Evolutionary conservation across 2,113 vertebrate species (phyloP), one percentile per base, ranked within the genome.

Genomic region (Macroglossus sobrinus): DNA sequence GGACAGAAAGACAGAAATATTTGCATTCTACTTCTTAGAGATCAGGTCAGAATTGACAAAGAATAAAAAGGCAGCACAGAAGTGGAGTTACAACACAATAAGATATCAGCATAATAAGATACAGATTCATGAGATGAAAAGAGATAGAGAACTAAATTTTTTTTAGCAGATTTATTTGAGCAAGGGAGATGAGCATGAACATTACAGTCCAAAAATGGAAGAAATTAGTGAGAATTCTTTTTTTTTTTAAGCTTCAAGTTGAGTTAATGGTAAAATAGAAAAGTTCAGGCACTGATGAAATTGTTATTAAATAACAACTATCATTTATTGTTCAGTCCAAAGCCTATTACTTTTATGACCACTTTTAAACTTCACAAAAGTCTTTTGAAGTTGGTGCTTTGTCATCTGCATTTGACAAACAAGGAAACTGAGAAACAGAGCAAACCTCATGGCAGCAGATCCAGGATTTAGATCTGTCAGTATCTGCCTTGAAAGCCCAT

Each of bases 1-100:
- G 85, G 92, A 88, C 66, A 89, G 81, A 96, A 93, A 94, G 91
- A 80, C 86, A 90, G 84, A 75, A 95, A 95, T 87, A 75, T 86
- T 81, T 89, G 59, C 74, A 61, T 63, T 96, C 89, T 61, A 61
- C 75, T 96, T 93, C 94, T 95, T 78, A 92, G 47, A 45, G 53
- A 90, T 80, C 53, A 45, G 81, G 45, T 82, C 50, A 84, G 71
- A 87, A 91, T 13, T 89, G 82, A 89, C 93, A 84, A 79, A 88
- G 75, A 89, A 81, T 64, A 84, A 86, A 95, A 93, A 82, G n/a
- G 64, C 76, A 71, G 69, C 22, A 24, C 78, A 57, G 12, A 93
- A 91, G 85, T 72, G n/a, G 66, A 95, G 53, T 80, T 33, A 57
- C 19, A 75, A 66, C 21, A 38, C 74, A 94, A 91, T 71, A 53